Conservation (phyloP, 1,140 invertebrate species). For the Oryctes rhinoceros region DNA sequence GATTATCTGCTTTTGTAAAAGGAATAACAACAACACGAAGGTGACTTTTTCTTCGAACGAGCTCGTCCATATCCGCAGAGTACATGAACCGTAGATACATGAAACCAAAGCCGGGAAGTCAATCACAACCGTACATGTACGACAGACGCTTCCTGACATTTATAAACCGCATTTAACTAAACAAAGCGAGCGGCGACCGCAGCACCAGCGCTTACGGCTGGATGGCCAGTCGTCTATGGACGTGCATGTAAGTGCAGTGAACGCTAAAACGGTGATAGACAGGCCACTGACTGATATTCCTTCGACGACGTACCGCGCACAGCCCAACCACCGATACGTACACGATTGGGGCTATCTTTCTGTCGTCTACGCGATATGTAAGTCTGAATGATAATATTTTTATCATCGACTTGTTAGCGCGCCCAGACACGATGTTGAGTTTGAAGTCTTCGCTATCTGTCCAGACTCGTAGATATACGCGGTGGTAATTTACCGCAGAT, state of each 20-base stretch:
- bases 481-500: constrained; percentile 42
- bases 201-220: not conserved
- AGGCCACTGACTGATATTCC: constrained; percentile 38
- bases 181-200: constrained; percentile 41
- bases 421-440: not conserved
- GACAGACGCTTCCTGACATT: constrained; percentile 44
- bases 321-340: not conserved
- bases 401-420: not conserved
- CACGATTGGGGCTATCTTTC: not conserved
- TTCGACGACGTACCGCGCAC: not conserved
- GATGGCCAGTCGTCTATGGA: not conserved
- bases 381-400: constrained; percentile 27
- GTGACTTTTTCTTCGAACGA: too few relatives aligned
- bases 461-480: constrained; percentile 1
- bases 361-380: constrained; percentile 9
- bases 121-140: not conserved
- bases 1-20: too few relatives aligned
- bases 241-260: constrained; percentile 29
- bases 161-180: constrained; percentile 46
- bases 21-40: too few relatives aligned
- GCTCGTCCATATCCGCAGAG: too few relatives aligned
- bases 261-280: constrained; percentile 20
- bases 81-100: too few relatives aligned
- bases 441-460: constrained; percentile 26
- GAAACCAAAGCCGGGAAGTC: too few relatives aligned